Evolutionary conservation across 2,797 vertebrate genomes (phyloP), one percentile per base, ranked within the genome.

Genomic region (Parauchenoglanis ngamensis): DNA sequence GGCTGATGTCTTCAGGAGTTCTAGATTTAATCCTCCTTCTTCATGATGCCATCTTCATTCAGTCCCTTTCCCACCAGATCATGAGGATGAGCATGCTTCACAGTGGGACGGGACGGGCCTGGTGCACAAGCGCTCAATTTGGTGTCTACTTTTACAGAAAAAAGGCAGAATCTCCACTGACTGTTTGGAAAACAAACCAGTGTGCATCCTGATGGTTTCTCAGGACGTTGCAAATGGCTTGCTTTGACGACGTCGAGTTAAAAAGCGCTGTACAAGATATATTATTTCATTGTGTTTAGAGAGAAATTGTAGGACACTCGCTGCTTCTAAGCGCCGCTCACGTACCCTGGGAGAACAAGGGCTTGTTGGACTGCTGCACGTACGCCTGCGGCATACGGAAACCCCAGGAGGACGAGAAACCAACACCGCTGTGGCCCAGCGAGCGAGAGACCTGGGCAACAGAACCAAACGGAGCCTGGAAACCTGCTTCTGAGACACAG

Each of bases 371-470:
- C 94, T 96, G 97, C 94, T 98, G 98, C 94, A 99, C 93, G 95
- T 97, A 98, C 94, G 96, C 96, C 92, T 98, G 97, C 92, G 98
- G 97, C 96, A 99, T 95, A 94, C 95, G 95, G 94, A 97, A 98
- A 94, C 97, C 96, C 98, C 98, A 99, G 91, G 97, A 96, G 91
- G 97, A 97, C 89, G 97, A 94, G 91, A 96, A 97, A 4, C 76
- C 77, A 68, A 96, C 95, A 21, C 96, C 92, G 87, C 93, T 94
- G 93, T 97, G 97, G 91, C 98, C 98, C 97, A 97, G 98, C 89
- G 97, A 91, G 90, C 96, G 95, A 88, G 96, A 93, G 87, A 95
- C 96, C 90, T 94, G 97, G 91, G 92, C 97, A 92, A 97, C 95
- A 90, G 95, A 96, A 78, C 95, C 96, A 93, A 97, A 97, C 92